These are phyloP conservation scores for Ladona fulva DNA, from an alignment of 1,140 invertebrate species.

Conservation along the genomic window DNA sequence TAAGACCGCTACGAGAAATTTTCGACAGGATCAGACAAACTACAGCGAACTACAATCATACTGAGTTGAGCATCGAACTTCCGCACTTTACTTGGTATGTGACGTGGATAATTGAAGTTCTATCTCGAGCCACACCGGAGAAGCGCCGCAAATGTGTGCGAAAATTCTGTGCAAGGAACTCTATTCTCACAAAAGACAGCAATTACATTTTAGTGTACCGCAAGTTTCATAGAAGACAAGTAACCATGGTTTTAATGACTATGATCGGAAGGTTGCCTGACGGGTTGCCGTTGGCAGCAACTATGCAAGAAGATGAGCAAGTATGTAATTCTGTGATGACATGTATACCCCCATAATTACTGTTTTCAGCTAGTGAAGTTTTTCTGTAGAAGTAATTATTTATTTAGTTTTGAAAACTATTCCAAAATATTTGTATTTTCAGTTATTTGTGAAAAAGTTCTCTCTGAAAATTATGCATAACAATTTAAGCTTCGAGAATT, in stretches of 20 bases:
- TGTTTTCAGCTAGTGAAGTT: too few species aligned
- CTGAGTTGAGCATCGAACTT: background rate
- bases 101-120: background rate
- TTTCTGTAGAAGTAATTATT: too few species aligned
- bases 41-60: background rate
- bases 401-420: too few species aligned
- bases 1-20: background rate
- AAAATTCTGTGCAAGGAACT: too few species aligned
- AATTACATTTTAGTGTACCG: too few species aligned
- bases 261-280: constrained; percentile 94
- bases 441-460: too few species aligned
- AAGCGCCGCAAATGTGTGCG: background rate
- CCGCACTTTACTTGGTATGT: background rate
- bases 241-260: constrained; percentile 90
- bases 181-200: too few species aligned
- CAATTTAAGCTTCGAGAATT: too few species aligned
- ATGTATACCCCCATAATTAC: too few species aligned
- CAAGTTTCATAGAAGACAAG: background rate
- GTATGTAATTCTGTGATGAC: constrained; percentile 42
- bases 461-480: too few species aligned
- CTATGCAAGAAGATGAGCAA: constrained; percentile 97
- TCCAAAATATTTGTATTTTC: too few species aligned
- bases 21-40: background rate
- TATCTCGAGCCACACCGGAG: background rate
- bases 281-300: constrained; percentile 90